A percentile compares a stretch with the other conserved stretches of the same genome.
Evolutionary conservation across 37 sponge, comb jelly and placozoan species (phyloP).

Genomic region (Crambe crambe): DNA sequence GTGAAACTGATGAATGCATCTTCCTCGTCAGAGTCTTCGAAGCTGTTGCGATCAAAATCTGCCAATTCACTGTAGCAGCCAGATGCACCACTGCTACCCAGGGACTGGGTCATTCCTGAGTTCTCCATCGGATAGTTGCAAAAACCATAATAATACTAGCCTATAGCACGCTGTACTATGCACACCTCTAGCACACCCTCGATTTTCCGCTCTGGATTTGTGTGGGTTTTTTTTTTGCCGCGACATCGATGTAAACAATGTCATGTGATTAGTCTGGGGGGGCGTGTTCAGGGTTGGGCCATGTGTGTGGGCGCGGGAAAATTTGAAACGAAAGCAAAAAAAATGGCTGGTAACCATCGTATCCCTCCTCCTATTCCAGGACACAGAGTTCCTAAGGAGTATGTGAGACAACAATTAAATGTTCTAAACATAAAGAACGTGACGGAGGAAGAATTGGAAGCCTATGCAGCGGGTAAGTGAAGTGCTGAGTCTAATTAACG

Average conservation of each 20-base stretch:
- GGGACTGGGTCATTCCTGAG: background rate
- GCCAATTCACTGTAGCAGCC: background rate
- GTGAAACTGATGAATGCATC: constrained; percentile 46
- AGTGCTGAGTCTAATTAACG: background rate
- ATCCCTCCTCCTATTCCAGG: constrained; percentile 1
- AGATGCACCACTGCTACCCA: constrained; percentile 4
- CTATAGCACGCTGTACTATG: background rate
- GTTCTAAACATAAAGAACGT: constrained; percentile 55
- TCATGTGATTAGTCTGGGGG: no score
- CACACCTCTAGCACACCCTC: background rate
- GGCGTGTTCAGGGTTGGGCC: no score
- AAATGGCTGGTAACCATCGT: background rate
- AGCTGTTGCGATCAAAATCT: background rate
- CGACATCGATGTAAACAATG: no score
- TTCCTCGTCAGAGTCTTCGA: constrained; percentile 33
- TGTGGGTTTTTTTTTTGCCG: background rate
- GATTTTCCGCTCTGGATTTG: background rate
- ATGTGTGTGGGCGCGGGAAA: background rate
- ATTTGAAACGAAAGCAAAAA: background rate
- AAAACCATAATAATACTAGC: no score
- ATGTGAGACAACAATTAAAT: constrained; percentile 62
- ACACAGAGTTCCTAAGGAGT: constrained; percentile 44
- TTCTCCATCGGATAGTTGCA: background rate
- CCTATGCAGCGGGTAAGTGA: constrained; percentile 62
- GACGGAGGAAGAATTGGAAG: constrained; percentile 62